Base-by-base conservation (phyloP, 2,113 vertebrate species). In the Lynx canadensis region DNA sequence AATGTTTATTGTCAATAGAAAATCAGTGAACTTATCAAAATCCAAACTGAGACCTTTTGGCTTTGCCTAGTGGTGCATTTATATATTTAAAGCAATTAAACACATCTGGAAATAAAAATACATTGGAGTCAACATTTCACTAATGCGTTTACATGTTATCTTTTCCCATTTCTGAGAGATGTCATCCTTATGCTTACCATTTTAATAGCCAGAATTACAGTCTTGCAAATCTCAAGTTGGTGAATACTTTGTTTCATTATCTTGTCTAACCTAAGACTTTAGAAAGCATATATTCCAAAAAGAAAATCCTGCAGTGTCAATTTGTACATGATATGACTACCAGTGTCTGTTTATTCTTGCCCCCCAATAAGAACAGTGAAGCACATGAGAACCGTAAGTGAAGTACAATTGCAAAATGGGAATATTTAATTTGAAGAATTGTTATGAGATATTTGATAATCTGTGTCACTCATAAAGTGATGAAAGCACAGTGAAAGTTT, bases 391-490 rank as follows among this genome's bases (percentile, higher is more conserved):
- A 38, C 85, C 23, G 21, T 71, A 80, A 38, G 33, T 71, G 11
- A 66, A 76, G 21, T 73, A 79, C 81, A 90, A 93, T 91, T 63
- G 74, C 5, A 94, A 87, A 95, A n/a, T 84, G 7, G 5, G 1
- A 76, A 36, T 85, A 91, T 83, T 65, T 86, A 90, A 73, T 81
- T 88, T 52, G 23, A 94, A 93, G 14, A 84, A 83, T 74, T 63
- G 10, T 71, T 71, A 52, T 71, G 27, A 89, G 29, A 68, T 38
- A 63, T 68, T 73, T 71, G 48, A 52, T 74, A 50, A 92, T 50
- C 14, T 85, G n/a, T 82, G 95, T 76, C 52, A 65, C 41, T 66
- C 74, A 68, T 73, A 38, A 83, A 83, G 65, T 69, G 29, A 78
- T 33, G 74, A 97, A 74, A 94, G 31, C 31, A 81, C 48, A 89